Conservation (phyloP, 2,113 vertebrate genomes). For the Eptesicus fuscus region DNA sequence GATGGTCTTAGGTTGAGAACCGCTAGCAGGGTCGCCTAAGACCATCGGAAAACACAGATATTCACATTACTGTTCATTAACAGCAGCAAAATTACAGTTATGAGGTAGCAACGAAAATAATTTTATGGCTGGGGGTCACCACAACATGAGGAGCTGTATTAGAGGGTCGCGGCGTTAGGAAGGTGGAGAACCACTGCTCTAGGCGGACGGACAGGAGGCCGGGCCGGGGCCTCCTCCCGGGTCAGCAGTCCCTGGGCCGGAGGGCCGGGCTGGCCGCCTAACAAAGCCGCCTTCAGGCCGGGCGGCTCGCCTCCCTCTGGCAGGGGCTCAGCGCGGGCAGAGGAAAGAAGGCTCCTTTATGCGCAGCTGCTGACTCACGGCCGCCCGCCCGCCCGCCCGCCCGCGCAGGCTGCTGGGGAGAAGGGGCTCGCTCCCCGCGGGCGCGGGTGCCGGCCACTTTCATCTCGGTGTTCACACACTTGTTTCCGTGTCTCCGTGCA, state of each 20-base stretch:
- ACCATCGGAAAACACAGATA: no score
- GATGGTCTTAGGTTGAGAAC: no score
- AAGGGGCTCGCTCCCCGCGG: slow-evolving; percentile 87
- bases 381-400: slow-evolving; percentile 87
- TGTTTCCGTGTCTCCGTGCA: slow-evolving; percentile 92
- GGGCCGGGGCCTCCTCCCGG: slow-evolving; percentile 94
- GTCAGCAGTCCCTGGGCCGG: slow-evolving; percentile 92
- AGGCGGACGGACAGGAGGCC: slow-evolving; percentile 75
- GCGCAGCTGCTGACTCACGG: slow-evolving; percentile 97
- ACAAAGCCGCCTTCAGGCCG: slow-evolving; percentile 97
- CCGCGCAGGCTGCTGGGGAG: slow-evolving; percentile 89
- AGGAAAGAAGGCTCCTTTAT: slow-evolving; percentile 99
- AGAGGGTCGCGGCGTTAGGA: no score
- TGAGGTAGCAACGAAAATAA: no score
- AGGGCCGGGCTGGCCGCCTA: slow-evolving; percentile 97
- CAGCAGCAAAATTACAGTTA: no score
- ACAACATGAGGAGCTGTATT: no score
- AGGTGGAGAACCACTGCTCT: not conserved
- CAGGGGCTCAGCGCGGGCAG: slow-evolving; percentile 95
- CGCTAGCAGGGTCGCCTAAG: no score
- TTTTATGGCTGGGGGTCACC: no score
- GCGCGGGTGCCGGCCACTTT: slow-evolving; percentile 88
- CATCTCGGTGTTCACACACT: slow-evolving; percentile 98
- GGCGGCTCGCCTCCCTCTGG: slow-evolving; percentile 93
- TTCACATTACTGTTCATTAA: no score